These are phyloP conservation scores for Cremastinae sp. DNA, from an alignment of 2,888 invertebrate species.

Conservation along the genomic window DNA sequence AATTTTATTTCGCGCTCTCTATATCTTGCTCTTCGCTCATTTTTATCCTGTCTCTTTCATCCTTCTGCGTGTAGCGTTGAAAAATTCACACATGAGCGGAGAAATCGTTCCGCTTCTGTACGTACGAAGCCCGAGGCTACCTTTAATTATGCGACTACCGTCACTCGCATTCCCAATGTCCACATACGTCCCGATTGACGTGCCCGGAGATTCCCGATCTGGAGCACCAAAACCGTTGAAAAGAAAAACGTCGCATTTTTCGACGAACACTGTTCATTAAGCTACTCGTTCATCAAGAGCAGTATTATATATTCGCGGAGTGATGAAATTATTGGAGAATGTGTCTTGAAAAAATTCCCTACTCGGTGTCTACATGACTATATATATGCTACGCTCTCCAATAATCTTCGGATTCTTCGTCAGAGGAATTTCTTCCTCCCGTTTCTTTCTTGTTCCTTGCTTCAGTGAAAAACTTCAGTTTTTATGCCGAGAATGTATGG, in stretches of 20 bases:
- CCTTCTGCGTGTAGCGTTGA: not conserved
- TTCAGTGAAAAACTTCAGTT: no score
- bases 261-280: not conserved
- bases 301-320: not conserved
- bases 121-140: slow-evolving; percentile 25
- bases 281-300: not conserved
- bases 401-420: no score
- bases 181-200: slow-evolving; percentile 10
- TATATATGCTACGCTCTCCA: no score
- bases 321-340: no score
- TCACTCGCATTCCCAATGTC: slow-evolving; percentile 23
- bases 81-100: slow-evolving; percentile 23
- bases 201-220: slow-evolving; percentile 12
- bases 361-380: not conserved
- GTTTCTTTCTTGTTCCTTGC: no score
- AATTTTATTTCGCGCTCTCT: slow-evolving; percentile 40
- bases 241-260: not conserved
- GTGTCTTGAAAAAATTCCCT: not conserved
- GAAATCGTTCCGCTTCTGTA: slow-evolving; percentile 11
- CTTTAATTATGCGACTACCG: slow-evolving; percentile 44
- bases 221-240: not conserved
- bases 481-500: no score
- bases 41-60: slow-evolving; percentile 7
- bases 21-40: slow-evolving; percentile 8
- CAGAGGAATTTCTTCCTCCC: no score